These are phyloP conservation scores for Anagyrus pseudococci DNA, from an alignment of 2,888 invertebrate genomes.

Conservation along the genomic window DNA sequence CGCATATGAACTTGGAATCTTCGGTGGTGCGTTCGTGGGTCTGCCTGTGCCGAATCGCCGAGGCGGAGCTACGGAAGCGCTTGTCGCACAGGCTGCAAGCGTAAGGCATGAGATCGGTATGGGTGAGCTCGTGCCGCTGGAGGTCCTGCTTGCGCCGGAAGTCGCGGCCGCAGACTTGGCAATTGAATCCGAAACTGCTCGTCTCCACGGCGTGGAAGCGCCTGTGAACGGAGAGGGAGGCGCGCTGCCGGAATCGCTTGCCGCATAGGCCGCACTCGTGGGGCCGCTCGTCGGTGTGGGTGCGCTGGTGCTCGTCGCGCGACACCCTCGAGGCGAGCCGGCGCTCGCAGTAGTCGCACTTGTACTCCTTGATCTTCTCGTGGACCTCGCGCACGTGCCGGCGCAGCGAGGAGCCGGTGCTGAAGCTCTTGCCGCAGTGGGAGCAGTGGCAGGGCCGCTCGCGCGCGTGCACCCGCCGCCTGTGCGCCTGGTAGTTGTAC, in stretches of 20 bases:
- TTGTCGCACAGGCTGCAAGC: constrained; percentile 62
- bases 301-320: constrained; percentile 52
- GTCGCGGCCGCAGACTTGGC: constrained; percentile 52
- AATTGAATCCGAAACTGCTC: constrained; percentile 41
- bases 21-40: constrained; percentile 61
- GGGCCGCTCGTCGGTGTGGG: constrained; percentile 52
- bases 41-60: constrained; percentile 59
- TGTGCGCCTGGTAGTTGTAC: constrained; percentile 60
- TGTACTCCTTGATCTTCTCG: constrained; percentile 46
- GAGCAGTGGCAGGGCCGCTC: constrained; percentile 50
- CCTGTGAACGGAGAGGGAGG: constrained; percentile 62
- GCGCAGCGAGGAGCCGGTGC: constrained; percentile 49
- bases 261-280: constrained; percentile 62
- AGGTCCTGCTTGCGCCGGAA: constrained; percentile 64
- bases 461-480: constrained; percentile 47
- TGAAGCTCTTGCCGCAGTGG: constrained; percentile 54
- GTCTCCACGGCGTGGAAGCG: constrained; percentile 43
- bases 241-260: constrained; percentile 61
- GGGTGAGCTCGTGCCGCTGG: constrained; percentile 60
- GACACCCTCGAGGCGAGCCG: constrained; percentile 48
- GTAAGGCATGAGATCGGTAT: constrained; percentile 65
- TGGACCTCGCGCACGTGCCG: constrained; percentile 54
- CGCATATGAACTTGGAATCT: constrained; percentile 58
- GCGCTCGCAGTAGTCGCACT: constrained; percentile 52
- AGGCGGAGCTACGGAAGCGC: constrained; percentile 52